Evolutionary conservation across 1,140 invertebrate species (phyloP).

Genomic region (Aphis craccivora): DNA sequence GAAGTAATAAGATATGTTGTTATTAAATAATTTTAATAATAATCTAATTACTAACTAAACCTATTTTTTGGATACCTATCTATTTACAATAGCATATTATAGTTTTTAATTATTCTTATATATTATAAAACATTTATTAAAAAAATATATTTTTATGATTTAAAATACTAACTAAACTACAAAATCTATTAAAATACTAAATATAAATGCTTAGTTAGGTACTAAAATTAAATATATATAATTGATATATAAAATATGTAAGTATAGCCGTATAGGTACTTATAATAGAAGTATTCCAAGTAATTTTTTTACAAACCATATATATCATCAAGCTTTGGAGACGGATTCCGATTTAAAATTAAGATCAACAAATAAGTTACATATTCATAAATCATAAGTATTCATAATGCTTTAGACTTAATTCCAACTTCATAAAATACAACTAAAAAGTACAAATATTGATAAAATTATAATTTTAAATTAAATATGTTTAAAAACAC

Average conservation of each 20-base stretch:
- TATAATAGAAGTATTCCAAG: background rate
- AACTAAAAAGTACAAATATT: background rate
- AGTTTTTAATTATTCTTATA: background rate
- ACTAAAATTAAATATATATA: no score
- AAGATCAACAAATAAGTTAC: background rate
- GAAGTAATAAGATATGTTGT: background rate
- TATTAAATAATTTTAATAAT: background rate
- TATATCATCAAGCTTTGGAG: background rate
- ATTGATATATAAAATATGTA: background rate
- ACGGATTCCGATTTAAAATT: background rate
- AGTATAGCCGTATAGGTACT: background rate
- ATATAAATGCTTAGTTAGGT: background rate
- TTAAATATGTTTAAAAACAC: background rate
- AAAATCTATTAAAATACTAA: no score
- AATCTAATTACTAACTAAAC: background rate
- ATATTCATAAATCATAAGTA: background rate
- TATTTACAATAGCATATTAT: background rate
- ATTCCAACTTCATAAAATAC: background rate
- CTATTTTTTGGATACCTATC: background rate
- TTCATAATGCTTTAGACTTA: background rate
- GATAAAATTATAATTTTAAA: background rate
- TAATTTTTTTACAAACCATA: background rate
- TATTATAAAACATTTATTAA: no score
- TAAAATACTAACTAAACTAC: background rate
- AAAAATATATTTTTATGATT: background rate